Conservation (phyloP, 2,113 vertebrate genomes). For the Egretta garzetta region DNA sequence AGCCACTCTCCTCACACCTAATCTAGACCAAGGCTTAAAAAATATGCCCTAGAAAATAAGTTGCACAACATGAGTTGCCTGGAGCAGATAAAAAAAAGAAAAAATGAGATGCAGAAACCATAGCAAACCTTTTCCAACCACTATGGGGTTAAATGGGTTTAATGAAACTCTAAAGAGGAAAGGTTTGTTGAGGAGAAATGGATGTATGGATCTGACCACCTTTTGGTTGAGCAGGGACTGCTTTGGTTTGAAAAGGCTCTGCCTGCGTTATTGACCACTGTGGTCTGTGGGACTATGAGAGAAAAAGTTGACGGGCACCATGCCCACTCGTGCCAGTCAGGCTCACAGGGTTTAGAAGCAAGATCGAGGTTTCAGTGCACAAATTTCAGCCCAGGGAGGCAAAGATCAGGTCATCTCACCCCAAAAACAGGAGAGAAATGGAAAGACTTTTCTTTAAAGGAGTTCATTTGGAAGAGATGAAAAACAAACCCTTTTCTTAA, state of each 20-base stretch:
- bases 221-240: not conserved
- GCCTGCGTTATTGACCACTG: not conserved
- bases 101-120: not conserved
- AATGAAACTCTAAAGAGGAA: not conserved
- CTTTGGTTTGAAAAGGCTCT: not conserved
- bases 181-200: not conserved
- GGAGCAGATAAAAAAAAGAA: not conserved
- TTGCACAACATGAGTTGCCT: not conserved
- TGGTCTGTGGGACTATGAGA: not conserved
- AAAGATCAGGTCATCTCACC: not conserved
- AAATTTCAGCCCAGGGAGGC: not conserved
- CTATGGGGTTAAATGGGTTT: not conserved
- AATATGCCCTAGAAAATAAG: not conserved
- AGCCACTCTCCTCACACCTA: not conserved
- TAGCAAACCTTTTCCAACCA: not conserved
- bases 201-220: not conserved
- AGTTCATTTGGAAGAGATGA: not conserved
- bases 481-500: constrained; percentile 14
- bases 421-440: not conserved
- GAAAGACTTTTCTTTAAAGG: not conserved
- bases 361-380: not conserved
- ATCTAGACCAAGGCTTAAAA: not conserved
- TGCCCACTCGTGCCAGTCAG: rapidly evolving
- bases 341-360: not conserved
- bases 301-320: not conserved